A percentile compares a stretch with the other conserved stretches of the same genome.
phyloP scores from a whole-genome alignment of 2,797 vertebrate species.

The Darevskia nairensis region DNA sequence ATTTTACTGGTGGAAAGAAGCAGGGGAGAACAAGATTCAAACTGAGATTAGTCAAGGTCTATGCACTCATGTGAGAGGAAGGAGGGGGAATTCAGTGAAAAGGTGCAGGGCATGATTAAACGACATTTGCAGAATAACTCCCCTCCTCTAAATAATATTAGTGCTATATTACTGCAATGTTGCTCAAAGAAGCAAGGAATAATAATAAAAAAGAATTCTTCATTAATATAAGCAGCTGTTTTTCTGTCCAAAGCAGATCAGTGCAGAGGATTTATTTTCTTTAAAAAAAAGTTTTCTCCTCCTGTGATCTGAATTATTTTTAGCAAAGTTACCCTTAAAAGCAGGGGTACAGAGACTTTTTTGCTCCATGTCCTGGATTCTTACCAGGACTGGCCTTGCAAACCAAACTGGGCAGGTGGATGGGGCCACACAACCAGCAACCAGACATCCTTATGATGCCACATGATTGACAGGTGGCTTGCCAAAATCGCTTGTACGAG shows the following conservation, averaged over 20 bases:
- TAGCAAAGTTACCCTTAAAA: background rate
- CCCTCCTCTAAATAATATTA: too few relatives aligned
- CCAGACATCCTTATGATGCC: too few relatives aligned
- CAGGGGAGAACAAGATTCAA: background rate
- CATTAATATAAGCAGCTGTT: slow-evolving; percentile 18
- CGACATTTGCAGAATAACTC: slow-evolving; percentile 39
- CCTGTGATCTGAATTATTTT: background rate
- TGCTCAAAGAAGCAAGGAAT: too few relatives aligned
- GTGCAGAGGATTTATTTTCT: background rate
- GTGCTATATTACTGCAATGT: too few relatives aligned
- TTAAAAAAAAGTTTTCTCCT: background rate
- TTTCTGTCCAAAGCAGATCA: slow-evolving; percentile 19
- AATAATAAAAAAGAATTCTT: slow-evolving; percentile 54
- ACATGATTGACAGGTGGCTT: too few relatives aligned
- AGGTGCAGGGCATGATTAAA: slow-evolving; percentile 34
- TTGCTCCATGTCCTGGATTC: too few relatives aligned
- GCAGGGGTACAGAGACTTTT: too few relatives aligned
- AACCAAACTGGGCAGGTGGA: too few relatives aligned
- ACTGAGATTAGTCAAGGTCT: background rate
- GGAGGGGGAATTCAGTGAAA: slow-evolving; percentile 12
- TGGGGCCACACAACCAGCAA: too few relatives aligned
- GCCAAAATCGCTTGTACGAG: too few relatives aligned
- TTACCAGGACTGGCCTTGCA: too few relatives aligned
- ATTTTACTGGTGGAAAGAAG: slow-evolving; percentile 87
- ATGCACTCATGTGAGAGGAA: background rate